Conservation (phyloP, 2,113 vertebrate genomes). For the Mastomys natalensis region DNA sequence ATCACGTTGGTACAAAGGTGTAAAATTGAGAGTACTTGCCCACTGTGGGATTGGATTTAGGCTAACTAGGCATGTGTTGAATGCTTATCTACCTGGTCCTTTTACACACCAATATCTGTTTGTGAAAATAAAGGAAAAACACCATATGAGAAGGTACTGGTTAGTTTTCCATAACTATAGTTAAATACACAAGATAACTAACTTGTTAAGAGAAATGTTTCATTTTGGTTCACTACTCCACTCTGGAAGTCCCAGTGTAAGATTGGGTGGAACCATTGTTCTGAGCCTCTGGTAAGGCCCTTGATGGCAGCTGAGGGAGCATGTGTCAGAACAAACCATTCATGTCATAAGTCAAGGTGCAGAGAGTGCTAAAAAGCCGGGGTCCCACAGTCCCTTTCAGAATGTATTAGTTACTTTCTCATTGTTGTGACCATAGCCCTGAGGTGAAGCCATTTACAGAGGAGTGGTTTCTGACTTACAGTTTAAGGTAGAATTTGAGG, state of each 20-base stretch:
- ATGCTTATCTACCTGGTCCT: background rate
- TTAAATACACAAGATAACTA: background rate
- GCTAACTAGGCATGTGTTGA: background rate
- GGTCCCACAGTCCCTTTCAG: background rate
- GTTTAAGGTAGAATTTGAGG: background rate
- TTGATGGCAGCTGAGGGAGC: background rate
- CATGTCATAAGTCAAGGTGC: background rate
- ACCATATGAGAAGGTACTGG: background rate
- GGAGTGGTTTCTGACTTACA: background rate
- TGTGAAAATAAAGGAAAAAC: background rate
- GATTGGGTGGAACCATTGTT: too few species aligned
- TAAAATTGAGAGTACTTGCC: background rate
- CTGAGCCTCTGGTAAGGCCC: background rate
- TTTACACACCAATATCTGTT: background rate
- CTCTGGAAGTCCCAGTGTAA: background rate
- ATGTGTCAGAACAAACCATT: background rate
- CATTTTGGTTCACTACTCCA: background rate
- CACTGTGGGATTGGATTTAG: background rate
- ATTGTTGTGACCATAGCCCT: background rate
- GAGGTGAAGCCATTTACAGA: background rate
- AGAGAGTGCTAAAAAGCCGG: background rate
- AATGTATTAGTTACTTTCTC: background rate
- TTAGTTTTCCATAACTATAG: background rate
- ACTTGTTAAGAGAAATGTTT: background rate
- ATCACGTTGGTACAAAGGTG: rapidly evolving